Evolutionary conservation across 2,888 invertebrate genomes (phyloP), one percentile per base, ranked within the genome.

Genomic region (Sussaba pulchella): DNA sequence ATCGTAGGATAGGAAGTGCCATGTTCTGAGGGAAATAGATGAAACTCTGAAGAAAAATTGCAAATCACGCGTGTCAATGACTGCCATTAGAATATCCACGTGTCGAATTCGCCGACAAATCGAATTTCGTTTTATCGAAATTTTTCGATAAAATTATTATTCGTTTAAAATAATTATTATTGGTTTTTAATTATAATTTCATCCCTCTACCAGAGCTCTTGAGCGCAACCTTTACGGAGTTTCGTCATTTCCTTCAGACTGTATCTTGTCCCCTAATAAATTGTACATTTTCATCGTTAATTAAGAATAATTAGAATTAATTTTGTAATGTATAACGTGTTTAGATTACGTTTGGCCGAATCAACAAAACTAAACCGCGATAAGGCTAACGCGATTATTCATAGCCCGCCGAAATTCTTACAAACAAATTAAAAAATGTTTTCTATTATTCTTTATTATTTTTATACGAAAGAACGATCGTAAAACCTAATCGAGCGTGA

Each of bases 1-100:
- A 88, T 85, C 85, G 84, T 90, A 89, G 88, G 82, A 87, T 90
- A 91, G 91, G 88, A 90, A 87, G 92, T 92, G 92, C 92, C 92
- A 92, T 92, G 89, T 88, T 92, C 89, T 91, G 64, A 59, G 63
- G 78, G 84, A 86, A 82, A 87, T 77, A 82, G 74, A 70, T 80
- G 85, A 85, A 78, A 66, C 41, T 64, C 52, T 39, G 57, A 50
- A 67, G 36, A 41, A 64, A n/a, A 8, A 50, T 63, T 39, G 45
- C n/a, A 21, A 39, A 50, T 61, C 64, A 64, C 72, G 50, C 67
- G 50, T 52, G 61, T 74, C 66, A 66, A 31, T 71, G 72, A 77
- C 80, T 80, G 82, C 79, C 61, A 31, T 74, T 74, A 71, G 36
- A 74, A 54, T 61, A 77, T 19, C 6, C 26, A 66, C n/a, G 31